Evolutionary conservation across 2,888 invertebrate genomes (phyloP), one percentile per base, ranked within the genome.

Genomic region (Melanchra persicariae): DNA sequence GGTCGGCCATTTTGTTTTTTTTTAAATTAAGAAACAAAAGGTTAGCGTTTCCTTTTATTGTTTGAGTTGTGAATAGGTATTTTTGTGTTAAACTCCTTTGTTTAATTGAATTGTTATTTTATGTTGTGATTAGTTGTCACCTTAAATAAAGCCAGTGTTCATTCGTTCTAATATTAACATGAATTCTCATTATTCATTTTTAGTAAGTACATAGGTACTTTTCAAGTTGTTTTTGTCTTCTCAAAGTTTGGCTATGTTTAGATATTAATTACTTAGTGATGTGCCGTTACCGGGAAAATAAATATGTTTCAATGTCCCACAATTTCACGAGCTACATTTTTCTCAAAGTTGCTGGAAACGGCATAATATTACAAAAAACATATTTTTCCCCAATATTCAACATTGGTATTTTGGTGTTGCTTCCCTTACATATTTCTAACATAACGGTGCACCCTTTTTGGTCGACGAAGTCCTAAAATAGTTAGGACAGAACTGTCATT

Each of bases 401-500:
- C 49, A 12, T 22, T 22, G 54, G 8, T n/a, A 55, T 52, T 76
- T 60, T 43, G 26, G 60, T 54, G 26, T 47, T 12, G 24, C 43
- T 70, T 69, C 77, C 47, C 58, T 61, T 66, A 49, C 51, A 61
- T 61, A 59, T 62, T 74, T 59, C 43, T 10, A 52, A 68, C 57
- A 64, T 52, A 47, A 74, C 34, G 52, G 7, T 49, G 26, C n/a
- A 79, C 40, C 59, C 60, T 66, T 79, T 70, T 57, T 54, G 40
- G 54, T 17, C 51, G 30, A 19, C 55, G 54, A 30, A 52, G 9
- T 74, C 52, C 60, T 60, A 60, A 77, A 84, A 84, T 81, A 84
- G 70, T 63, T 52, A 22, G 24, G 71, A 78, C 69, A 57, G 64
- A 74, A 66, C 54, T 84, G 72, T 82, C 84, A 78, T 82, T 81